phyloP scores from a whole-genome alignment of 2,888 invertebrate genomes.

The Gryllus longicercus region DNA sequence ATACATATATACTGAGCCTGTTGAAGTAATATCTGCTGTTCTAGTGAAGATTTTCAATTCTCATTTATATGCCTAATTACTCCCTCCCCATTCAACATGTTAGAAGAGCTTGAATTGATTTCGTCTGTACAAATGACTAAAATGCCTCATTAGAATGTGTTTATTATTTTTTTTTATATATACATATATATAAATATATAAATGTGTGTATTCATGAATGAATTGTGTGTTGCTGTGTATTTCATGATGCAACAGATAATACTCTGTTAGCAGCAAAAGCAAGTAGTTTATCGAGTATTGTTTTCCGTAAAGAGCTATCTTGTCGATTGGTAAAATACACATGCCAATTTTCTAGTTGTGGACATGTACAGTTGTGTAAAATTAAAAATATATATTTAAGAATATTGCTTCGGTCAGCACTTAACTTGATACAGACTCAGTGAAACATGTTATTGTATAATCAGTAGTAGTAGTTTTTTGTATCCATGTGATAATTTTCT shows the following conservation, averaged over 20 bases:
- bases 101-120: neutral
- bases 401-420: conserved; percentile 11
- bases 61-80: neutral
- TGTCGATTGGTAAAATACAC: neutral
- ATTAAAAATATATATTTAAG: neutral
- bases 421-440: conserved; percentile 17
- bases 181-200: neutral
- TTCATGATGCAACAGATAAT: neutral
- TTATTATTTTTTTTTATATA: neutral
- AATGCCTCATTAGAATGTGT: conserved; percentile 2
- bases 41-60: neutral
- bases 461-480: neutral
- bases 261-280: conserved; percentile 8
- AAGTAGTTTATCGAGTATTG: neutral
- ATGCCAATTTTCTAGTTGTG: conserved; percentile 17
- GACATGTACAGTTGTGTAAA: conserved; percentile 17
- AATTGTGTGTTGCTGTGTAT: neutral
- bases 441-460: conserved; percentile 10
- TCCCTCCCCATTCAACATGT: neutral
- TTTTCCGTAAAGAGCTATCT: neutral
- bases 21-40: conserved; percentile 2
- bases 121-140: neutral
- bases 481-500: conserved; percentile 8
- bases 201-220: neutral
- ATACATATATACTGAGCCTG: neutral